A percentile compares a stretch with the other conserved stretches of the same genome.
phyloP scores from a whole-genome alignment of 2,797 vertebrate species.

The Lateolabrax maculatus region DNA sequence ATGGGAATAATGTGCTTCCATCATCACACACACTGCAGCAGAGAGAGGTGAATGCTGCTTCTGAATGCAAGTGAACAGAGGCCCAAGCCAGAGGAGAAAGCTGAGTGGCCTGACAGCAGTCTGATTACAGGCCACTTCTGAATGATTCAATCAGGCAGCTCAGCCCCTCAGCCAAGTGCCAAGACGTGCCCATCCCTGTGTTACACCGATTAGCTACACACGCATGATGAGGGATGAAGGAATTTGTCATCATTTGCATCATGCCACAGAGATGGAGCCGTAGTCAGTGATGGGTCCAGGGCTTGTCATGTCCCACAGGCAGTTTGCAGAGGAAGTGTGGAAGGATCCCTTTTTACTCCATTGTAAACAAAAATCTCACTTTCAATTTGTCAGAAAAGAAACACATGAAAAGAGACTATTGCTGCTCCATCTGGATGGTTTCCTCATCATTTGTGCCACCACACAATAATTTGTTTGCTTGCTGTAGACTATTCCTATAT shows the following conservation, averaged over 20 bases:
- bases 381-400: constrained; percentile 81
- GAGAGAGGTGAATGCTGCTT: constrained; percentile 20
- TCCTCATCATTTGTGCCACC: not conserved
- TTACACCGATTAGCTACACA: constrained; percentile 92
- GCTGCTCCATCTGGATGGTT: constrained; percentile 19
- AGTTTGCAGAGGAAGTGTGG: constrained; percentile 88
- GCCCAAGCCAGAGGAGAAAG: constrained; percentile 27
- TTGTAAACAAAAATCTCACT: constrained; percentile 87
- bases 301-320: constrained; percentile 90
- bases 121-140: constrained; percentile 82
- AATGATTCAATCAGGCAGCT: constrained; percentile 91
- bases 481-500: not conserved
- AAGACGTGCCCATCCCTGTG: constrained; percentile 86
- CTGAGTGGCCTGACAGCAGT: constrained; percentile 61
- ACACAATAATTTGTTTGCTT: not conserved
- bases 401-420: constrained; percentile 62
- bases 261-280: constrained; percentile 88
- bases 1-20: constrained; percentile 50
- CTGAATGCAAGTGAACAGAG: constrained; percentile 38
- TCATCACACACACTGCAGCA: constrained; percentile 26
- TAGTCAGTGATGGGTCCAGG: constrained; percentile 85
- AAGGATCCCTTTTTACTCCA: constrained; percentile 77
- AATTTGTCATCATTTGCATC: constrained; percentile 95
- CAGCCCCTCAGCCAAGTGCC: constrained; percentile 90
- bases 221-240: constrained; percentile 90